Evolutionary conservation across 2,113 vertebrate species (phyloP), one percentile per base, ranked within the genome.

Genomic region (Epinephelus lanceolatus): DNA sequence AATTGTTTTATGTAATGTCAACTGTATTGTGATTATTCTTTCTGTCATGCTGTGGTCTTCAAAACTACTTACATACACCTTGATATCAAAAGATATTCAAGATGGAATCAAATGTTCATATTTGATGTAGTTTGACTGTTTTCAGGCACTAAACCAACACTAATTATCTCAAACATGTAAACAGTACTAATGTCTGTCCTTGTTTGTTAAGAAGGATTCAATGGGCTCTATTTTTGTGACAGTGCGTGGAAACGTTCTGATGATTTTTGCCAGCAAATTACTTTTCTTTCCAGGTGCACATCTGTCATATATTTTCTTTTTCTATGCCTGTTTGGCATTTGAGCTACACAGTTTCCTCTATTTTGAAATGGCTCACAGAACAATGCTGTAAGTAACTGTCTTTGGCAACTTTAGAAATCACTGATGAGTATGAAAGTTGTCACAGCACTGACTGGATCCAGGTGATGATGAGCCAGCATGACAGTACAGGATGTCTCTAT

Each of bases 21-120:
- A 49, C 13, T 86, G 30, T 45, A 1, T 49, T 52, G 7, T 59
- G 19, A 61, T 84, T 53, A 25, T 37, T 33, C 10, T 65, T 51
- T 62, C 56, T 55, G 56, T 53, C 37, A 42, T 55, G 52, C 14
- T 84, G 18, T n/a, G 76, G 17, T 37, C 33, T 45, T 74, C 8
- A 68, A 27, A 51, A 7, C 5, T 51, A 33, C 17, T 52, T 55
- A 25, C 69, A 68, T n/a, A 19, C 6, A 40, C 62, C 33, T 78
- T 78, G 60, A 72, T 67, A 45, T 84, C 21, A 12, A 45, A 60
- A 57, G 27, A 63, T 62, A 79, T 49, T 49, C 47, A 84, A 74
- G 56, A 60, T 62, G 33, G 12, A 63, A 62, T 56, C 6, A 14
- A 40, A 63, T 51, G 6, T 78, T 78, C 21, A 73, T 61, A 78